These are phyloP conservation scores for Donacobius atricapilla DNA, from an alignment of 2,113 vertebrate species.

Conservation along the genomic window DNA sequence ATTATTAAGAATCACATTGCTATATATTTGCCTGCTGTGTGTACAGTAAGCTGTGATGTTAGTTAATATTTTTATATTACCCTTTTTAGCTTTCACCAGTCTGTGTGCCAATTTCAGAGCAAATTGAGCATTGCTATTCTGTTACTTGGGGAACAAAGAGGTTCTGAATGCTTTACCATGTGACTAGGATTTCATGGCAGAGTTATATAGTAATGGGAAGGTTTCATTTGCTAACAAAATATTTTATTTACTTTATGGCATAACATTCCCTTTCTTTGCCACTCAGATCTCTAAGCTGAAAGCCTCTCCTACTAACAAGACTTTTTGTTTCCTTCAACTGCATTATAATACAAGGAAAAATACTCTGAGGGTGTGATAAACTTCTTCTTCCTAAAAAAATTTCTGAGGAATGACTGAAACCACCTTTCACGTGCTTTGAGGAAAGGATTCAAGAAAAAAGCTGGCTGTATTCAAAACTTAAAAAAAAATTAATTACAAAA, in stretches of 20 bases:
- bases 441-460: background rate
- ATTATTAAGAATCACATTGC: background rate
- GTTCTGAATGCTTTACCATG: background rate
- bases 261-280: background rate
- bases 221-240: background rate
- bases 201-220: background rate
- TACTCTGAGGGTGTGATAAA: background rate
- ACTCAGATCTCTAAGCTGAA: background rate
- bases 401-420: background rate
- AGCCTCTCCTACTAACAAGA: background rate
- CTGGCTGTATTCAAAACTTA: accelerated
- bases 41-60: background rate
- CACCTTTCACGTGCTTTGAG: background rate
- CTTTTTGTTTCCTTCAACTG: background rate
- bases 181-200: background rate
- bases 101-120: background rate
- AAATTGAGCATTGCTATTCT: background rate
- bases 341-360: background rate
- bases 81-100: background rate
- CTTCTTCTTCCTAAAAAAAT: background rate
- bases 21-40: background rate
- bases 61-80: background rate
- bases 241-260: background rate
- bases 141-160: background rate
- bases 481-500: background rate